Base-by-base conservation (phyloP, 2,888 invertebrate species). In the Prionchulus punctatus region DNA sequence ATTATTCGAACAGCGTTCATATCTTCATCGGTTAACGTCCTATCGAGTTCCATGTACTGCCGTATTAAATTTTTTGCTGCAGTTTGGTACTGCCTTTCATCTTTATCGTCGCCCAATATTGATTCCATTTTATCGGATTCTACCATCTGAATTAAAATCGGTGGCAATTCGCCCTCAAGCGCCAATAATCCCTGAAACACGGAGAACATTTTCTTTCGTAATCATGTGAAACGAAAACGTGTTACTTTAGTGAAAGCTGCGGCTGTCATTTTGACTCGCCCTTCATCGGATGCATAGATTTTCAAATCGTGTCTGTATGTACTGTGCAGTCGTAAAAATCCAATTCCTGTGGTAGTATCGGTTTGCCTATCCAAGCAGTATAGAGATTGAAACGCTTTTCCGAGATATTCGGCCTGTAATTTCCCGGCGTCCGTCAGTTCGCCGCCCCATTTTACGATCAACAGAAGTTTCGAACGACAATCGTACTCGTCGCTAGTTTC, bases 251-350 rank as follows among this genome's bases (percentile, higher is more conserved):
- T 91, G 74, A 96, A 96, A 1, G 96, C 96, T 0, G 96, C 96
- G 0, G 96, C 96, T 0, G 96, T 96, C 94, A 96, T 96, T 75
- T 96, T 94, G 1, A 96, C 96, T 57, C 94, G 79, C 1, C 96
- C 96, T 72, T 96, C 96, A 72, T 96, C 96, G 0, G 92, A 92
- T 1, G 96, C 96, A 74, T 96, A 96, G 65, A 96, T 96, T 78
- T 96, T 96, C 58, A 96, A 78, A 73, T 96, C 96, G 72, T 96
- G 96, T 0, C 96, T 83, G 75, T 89, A 96, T 0, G 96, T 96
- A 7, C 91, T 92, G 75, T 96, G 96, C 1, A 96, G 78, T 62
- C 88, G 78, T 28, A 96, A 79, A 1, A 96, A 78, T 1, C 96
- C 96, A 48, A 94, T 77, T 0, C 94, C 94, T 74, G 92, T 92